Percentiles rank a stretch among this genome's conserved stretches.
Conservation (phyloP, 2,888 invertebrate species). For the Megamerina dolium region DNA sequence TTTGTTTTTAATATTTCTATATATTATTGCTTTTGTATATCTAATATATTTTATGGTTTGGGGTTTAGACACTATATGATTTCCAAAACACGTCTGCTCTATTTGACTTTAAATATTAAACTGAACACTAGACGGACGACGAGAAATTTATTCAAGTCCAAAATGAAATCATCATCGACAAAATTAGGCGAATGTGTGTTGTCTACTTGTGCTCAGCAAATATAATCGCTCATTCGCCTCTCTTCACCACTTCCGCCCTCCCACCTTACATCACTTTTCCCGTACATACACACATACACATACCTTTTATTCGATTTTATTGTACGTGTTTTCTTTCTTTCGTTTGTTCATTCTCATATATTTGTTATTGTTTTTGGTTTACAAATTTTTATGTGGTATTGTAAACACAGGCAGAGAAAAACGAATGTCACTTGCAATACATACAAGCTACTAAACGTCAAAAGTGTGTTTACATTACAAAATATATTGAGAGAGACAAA, state of each 20-base stretch:
- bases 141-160: slow-evolving; percentile 23
- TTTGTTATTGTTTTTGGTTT: neutral
- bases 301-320: neutral
- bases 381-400: neutral
- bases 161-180: slow-evolving; percentile 41
- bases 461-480: neutral
- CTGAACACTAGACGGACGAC: slow-evolving; percentile 33
- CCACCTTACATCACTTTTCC: neutral
- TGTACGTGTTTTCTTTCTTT: neutral
- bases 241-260: neutral
- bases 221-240: neutral
- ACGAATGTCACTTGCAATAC: neutral
- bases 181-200: slow-evolving; percentile 28
- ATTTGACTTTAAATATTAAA: slow-evolving; percentile 34
- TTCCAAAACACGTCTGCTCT: slow-evolving; percentile 28
- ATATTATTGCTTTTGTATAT: too few species aligned
- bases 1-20: neutral
- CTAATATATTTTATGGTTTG: too few species aligned
- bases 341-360: neutral
- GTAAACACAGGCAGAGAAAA: neutral
- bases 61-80: too few species aligned
- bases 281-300: too few species aligned
- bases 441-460: neutral
- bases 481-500: too few species aligned
- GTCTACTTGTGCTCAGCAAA: neutral